phyloP scores from a whole-genome alignment of 2,797 vertebrate genomes.

The Luscinia luscinia region DNA sequence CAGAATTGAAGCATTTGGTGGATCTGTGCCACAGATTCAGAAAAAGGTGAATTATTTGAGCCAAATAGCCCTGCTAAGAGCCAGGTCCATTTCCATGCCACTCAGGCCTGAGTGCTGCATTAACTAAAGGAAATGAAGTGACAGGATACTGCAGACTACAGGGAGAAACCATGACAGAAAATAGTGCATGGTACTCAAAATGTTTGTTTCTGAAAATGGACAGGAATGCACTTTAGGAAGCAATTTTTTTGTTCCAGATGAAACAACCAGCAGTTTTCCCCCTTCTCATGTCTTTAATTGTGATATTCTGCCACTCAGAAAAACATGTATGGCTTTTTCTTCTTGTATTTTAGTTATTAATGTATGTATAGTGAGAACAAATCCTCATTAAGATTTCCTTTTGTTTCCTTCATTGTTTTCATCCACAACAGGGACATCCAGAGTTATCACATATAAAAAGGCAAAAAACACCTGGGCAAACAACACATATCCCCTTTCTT shows the following conservation, averaged over 20 bases:
- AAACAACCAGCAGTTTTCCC: not conserved
- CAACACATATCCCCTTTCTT: rapidly evolving
- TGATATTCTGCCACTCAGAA: not conserved
- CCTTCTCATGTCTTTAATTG: not conserved
- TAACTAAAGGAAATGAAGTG: not conserved
- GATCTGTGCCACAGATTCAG: not conserved
- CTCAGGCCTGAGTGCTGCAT: not conserved
- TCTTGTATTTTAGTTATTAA: not conserved
- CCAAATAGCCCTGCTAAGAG: not conserved
- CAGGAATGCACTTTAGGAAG: not conserved
- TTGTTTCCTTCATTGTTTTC: not conserved
- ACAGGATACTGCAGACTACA: not conserved
- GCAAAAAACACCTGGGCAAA: not conserved
- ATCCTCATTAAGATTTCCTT: not conserved
- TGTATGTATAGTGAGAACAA: not conserved
- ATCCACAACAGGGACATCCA: not conserved
- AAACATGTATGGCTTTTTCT: not conserved
- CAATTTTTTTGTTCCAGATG: not conserved
- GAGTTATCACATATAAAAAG: not conserved
- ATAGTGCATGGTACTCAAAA: not conserved
- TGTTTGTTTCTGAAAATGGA: not conserved
- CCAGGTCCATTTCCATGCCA: too few species aligned
- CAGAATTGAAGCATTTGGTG: not conserved
- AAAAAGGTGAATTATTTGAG: not conserved
- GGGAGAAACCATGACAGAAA: not conserved